Percentiles rank a stretch among this genome's conserved stretches.
Evolutionary conservation across 2,113 vertebrate species (phyloP).

Genomic region (Thomomys bottae): DNA sequence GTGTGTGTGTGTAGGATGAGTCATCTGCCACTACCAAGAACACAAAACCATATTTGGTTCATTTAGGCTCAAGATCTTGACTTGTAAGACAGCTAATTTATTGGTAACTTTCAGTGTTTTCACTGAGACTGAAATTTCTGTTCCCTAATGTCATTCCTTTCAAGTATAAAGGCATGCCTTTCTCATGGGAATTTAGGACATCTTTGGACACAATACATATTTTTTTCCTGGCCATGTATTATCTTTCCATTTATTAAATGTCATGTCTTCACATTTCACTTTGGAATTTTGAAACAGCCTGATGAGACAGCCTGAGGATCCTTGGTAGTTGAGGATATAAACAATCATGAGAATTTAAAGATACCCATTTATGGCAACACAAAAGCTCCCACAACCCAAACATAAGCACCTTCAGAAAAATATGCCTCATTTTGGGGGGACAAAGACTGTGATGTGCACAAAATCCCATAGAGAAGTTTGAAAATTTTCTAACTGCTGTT

Average conservation of each 20-base stretch:
- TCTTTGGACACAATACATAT: neutral
- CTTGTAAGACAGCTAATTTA: neutral
- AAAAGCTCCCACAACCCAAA: slow-evolving; percentile 24
- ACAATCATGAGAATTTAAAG: neutral
- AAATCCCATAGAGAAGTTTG: neutral
- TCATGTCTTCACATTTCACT: slow-evolving; percentile 13
- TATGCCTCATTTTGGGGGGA: neutral
- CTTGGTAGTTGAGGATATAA: rapidly evolving
- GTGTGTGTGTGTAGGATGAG: neutral
- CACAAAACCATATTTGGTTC: neutral
- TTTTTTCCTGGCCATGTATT: neutral
- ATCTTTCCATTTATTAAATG: neutral
- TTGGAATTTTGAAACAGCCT: slow-evolving; percentile 56
- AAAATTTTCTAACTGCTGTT: slow-evolving; percentile 16
- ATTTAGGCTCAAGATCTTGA: neutral
- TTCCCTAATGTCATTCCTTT: neutral
- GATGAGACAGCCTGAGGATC: neutral
- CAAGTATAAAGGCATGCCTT: neutral
- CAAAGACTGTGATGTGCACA: slow-evolving; percentile 10
- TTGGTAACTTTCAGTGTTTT: neutral
- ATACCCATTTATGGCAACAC: rapidly evolving
- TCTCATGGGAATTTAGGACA: neutral
- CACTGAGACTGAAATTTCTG: neutral
- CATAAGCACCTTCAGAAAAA: slow-evolving; percentile 16
- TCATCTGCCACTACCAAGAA: neutral